Conservation (phyloP, 1,140 invertebrate species). For the Gonatopus flavifemur region DNA sequence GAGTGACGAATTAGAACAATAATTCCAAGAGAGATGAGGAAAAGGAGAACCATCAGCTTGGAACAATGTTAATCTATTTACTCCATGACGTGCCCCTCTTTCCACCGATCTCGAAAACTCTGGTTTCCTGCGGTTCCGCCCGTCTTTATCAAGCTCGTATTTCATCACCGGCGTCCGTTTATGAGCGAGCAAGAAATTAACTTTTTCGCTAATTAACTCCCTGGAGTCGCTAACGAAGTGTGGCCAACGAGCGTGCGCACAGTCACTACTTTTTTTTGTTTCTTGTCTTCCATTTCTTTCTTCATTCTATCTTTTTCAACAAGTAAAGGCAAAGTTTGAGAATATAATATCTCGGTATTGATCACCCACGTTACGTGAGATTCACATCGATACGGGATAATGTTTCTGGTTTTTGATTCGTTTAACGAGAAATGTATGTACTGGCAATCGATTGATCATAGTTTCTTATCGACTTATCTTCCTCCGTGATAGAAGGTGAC, state of each 20-base stretch:
- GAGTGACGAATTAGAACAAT: no score
- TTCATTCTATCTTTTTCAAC: constrained; percentile 3
- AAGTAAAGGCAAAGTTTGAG: constrained; percentile 1
- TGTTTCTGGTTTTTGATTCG: no score
- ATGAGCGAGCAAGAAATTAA: constrained; percentile 54
- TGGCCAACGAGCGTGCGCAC: constrained; percentile 29
- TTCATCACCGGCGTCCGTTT: constrained; percentile 52
- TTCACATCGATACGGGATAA: no score
- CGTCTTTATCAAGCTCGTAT: constrained; percentile 56
- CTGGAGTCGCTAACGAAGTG: constrained; percentile 52
- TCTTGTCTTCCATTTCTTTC: constrained; percentile 4
- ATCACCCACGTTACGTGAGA: no score
- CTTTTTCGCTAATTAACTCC: constrained; percentile 58
- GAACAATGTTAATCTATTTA: constrained; percentile 30
- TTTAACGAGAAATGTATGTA: no score
- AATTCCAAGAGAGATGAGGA: no score
- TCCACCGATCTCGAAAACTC: constrained; percentile 41
- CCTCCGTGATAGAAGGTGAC: no score
- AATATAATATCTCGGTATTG: neutral
- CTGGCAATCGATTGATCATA: no score
- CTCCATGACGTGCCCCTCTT: constrained; percentile 16
- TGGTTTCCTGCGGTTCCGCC: constrained; percentile 39
- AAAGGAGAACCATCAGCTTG: no score
- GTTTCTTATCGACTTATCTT: no score
- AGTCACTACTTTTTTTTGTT: constrained; percentile 2